Conservation (phyloP, 2,797 vertebrate genomes). For the Microctenopoma lineatum region DNA sequence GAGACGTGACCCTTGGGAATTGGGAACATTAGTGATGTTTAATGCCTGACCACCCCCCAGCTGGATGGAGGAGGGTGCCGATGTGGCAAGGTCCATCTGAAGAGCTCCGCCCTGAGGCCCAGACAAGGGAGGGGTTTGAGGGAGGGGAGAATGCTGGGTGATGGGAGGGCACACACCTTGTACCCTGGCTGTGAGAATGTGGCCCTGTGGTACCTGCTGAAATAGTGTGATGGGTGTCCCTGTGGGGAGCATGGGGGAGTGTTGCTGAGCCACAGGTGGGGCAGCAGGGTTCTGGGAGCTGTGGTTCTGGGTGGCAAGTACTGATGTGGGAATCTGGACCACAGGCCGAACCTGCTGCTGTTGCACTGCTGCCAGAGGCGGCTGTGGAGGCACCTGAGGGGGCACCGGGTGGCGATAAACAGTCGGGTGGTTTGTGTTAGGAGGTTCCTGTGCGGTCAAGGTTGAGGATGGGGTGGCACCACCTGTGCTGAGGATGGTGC, state of each 20-base stretch:
- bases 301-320: constrained; percentile 87
- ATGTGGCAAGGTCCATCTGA: constrained; percentile 81
- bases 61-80: constrained; percentile 87
- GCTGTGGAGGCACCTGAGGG: constrained; percentile 75
- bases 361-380: constrained; percentile 81
- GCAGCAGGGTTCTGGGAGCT: constrained; percentile 76
- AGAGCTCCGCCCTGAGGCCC: constrained; percentile 75
- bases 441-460: constrained; percentile 88
- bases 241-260: constrained; percentile 89
- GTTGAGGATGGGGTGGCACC: constrained; percentile 88
- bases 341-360: constrained; percentile 79
- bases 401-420: constrained; percentile 86
- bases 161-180: constrained; percentile 90
- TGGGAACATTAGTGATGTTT: constrained; percentile 88
- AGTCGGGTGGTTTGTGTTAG: constrained; percentile 85
- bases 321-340: constrained; percentile 88
- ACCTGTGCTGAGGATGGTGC: constrained; percentile 84
- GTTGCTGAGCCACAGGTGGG: constrained; percentile 63
- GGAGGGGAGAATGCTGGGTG: constrained; percentile 76
- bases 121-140: constrained; percentile 84
- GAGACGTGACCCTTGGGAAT: constrained; percentile 89
- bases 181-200: constrained; percentile 92
- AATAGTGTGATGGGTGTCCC: constrained; percentile 92
- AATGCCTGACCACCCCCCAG: constrained; percentile 88
- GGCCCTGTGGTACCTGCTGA: constrained; percentile 94